Base-by-base conservation (phyloP, 2,113 vertebrate genomes). In the Platycercus adscitus region DNA sequence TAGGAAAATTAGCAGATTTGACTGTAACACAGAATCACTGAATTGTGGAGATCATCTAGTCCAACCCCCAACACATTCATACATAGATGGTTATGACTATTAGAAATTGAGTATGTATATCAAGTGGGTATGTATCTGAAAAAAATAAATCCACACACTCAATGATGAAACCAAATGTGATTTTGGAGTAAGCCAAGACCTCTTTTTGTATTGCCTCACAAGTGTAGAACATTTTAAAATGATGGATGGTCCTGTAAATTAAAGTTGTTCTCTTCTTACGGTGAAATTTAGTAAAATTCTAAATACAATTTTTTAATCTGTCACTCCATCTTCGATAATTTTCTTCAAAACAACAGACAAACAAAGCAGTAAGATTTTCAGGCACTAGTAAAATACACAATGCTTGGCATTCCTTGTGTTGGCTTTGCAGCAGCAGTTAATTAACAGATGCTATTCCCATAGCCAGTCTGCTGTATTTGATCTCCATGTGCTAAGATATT, bases 401-500 rank as follows among this genome's bases (percentile, higher is more conserved):
- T 78, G 35, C 33, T 92, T 91, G 39, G 28, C 29, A 0, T 7
- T 78, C 23, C 26, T 93, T 3, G 0, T 75, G 23, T 91, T 79
- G 70, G n/a, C 64, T 89, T 90, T 95, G 35, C 85, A 95, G 58
- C 83, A 66, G 58, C 86, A 87, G 73, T 93, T 96, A 86, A 85
- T 96, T 96, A 97, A 94, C 60, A 86, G 84, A 93, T 72, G 39
- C 33, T 80, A 66, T 80, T 77, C 41, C 50, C 83, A 56, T 46
- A 86, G 89, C 50, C 93, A 58, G 82, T 60, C 53, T 96, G 50
- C 84, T 73, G 21, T 88, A 25, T 96, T 96, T 96, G 93, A 96
- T 80, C 90, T 91, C 41, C 55, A 8, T 56, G 37, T 89, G 55
- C 50, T 93, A 75, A 97, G 92, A 86, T 95, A 93, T 97, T 96